A percentile compares a stretch with the other conserved stretches of the same genome.
Evolutionary conservation across 2,113 vertebrate species (phyloP).

Genomic region (Vulpes vulpes): DNA sequence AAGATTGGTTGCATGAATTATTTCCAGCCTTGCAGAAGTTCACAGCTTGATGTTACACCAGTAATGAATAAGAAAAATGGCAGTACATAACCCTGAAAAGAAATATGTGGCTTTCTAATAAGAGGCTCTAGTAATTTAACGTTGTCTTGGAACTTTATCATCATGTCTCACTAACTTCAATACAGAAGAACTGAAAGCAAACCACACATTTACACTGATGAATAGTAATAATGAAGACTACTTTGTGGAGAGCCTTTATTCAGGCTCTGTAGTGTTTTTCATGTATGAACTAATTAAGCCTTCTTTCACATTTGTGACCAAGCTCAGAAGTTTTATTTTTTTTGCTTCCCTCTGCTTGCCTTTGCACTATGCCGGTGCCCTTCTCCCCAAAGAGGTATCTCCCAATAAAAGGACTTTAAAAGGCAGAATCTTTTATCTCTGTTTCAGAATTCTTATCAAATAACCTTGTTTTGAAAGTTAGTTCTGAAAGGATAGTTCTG

Average conservation of each 20-base stretch:
- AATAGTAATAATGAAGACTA: neutral
- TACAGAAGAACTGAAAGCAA: slow-evolving; percentile 11
- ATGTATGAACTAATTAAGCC: neutral
- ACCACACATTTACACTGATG: neutral
- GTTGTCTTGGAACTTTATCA: slow-evolving; percentile 1
- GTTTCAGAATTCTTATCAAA: slow-evolving; percentile 5
- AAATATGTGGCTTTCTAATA: slow-evolving; percentile 50
- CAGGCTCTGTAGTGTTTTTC: neutral
- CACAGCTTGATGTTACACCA: slow-evolving; percentile 68
- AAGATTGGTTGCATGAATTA: slow-evolving; percentile 80
- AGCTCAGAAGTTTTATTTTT: neutral
- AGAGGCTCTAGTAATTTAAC: neutral
- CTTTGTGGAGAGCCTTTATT: neutral
- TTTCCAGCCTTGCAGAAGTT: slow-evolving; percentile 75
- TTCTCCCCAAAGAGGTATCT: neutral
- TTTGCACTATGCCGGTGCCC: neutral
- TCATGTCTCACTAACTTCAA: slow-evolving; percentile 32
- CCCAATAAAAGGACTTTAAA: neutral
- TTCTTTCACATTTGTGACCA: neutral
- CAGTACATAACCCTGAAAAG: slow-evolving; percentile 12
- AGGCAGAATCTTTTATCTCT: neutral
- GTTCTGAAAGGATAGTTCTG: slow-evolving; percentile 2
- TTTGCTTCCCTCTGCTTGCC: neutral
- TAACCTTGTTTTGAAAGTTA: neutral
- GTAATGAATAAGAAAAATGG: slow-evolving; percentile 66